Evolutionary conservation across 2,797 vertebrate species (phyloP), one percentile per base, ranked within the genome.

Genomic region (Lithobates pipiens): DNA sequence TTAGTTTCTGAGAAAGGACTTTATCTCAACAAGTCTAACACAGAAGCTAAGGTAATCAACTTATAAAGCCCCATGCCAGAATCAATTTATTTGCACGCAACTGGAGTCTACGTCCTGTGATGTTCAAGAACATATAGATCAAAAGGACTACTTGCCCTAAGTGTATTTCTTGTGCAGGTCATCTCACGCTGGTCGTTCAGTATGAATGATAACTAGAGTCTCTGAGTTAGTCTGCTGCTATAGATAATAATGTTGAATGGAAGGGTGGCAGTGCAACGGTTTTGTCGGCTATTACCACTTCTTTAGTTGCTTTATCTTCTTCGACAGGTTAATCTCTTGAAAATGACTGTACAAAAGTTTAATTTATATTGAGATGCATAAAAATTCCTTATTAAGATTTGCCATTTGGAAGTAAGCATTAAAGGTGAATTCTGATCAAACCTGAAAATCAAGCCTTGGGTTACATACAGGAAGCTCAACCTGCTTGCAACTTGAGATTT

Each of bases 61-160:
- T 46, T 76, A 83, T 82, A 82, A 57, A 63, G 50, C 50, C 15
- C 80, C 80, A 73, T 83, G 81, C 61, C 72, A 83, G 63, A 74
- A 74, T 83, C 72, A 75, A 76, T 83, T 83, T 83, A 83, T 68
- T 75, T 39, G 74, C 69, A 82, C 69, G 36, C 50, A 65, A 74
- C 42, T 46, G 27, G 81, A 67, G 29, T 83, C 29, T 10, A 50
- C 44, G 23, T 67, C 71, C 39, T 83, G 81, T 83, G 81, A 83
- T 83, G 81, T 76, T 76, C 70, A 73, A 73, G 80, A 82, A 73
- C 70, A 82, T 82, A 82, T 82, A 82, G 69, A 82, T 82, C 80
- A 82, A 82, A 82, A 73, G 67, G 34, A 63, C 69, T 50, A 21
- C 46, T 82, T 82, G 10, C 36, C 71, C 44, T 73, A 82, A 82